Conservation (phyloP, 2,797 vertebrate species). For the Synanceia verrucosa region DNA sequence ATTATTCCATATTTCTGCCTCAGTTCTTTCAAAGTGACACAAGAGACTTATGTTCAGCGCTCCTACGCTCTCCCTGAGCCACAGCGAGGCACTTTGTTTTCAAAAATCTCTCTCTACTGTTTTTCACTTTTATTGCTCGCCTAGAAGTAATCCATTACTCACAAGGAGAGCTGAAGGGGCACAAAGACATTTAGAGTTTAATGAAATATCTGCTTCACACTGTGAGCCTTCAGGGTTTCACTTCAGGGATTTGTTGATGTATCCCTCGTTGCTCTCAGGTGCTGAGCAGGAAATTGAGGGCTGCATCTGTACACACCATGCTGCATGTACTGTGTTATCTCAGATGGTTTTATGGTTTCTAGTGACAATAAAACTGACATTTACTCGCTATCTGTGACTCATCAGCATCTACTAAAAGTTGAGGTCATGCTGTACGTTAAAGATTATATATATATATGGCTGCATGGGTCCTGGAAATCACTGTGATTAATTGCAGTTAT, state of each 20-base stretch:
- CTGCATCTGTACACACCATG: constrained; percentile 34
- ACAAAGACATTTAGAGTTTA: constrained; percentile 13
- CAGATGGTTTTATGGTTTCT: constrained; percentile 15
- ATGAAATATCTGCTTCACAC: constrained; percentile 47
- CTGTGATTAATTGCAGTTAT: not conserved
- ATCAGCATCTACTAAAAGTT: constrained; percentile 1
- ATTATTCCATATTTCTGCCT: constrained; percentile 27
- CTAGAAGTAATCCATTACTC: constrained; percentile 33
- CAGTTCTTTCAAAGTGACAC: constrained; percentile 22
- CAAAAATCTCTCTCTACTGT: constrained; percentile 23
- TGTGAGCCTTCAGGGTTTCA: constrained; percentile 15
- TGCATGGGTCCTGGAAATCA: not conserved
- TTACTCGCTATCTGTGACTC: constrained; percentile 25
- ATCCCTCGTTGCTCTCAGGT: constrained; percentile 27
- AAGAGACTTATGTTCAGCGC: constrained; percentile 26
- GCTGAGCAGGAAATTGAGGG: constrained; percentile 61
- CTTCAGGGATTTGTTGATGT: constrained; percentile 25
- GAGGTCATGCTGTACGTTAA: not conserved
- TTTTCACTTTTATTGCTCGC: constrained; percentile 38
- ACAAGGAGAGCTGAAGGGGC: not conserved
- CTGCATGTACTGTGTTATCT: constrained; percentile 28
- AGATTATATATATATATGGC: not conserved
- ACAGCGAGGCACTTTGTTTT: constrained; percentile 28
- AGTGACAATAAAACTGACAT: constrained; percentile 19
- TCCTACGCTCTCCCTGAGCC: constrained; percentile 6